These are phyloP conservation scores for Cybosia mesomella DNA, from an alignment of 2,888 invertebrate genomes.

Conservation along the genomic window DNA sequence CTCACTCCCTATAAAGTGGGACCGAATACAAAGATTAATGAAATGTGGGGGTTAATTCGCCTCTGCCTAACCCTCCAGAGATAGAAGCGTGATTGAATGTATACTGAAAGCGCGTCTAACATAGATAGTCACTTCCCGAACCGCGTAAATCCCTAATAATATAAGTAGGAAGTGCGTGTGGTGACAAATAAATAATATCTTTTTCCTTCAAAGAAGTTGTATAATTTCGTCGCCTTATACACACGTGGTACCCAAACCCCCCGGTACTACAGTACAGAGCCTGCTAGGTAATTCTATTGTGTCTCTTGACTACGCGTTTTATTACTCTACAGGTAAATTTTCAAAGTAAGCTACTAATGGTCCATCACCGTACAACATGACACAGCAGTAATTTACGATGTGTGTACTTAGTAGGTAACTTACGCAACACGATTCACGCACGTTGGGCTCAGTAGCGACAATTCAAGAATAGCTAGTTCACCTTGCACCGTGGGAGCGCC, in stretches of 20 bases:
- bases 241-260: too few relatives aligned
- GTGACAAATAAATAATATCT: too few relatives aligned
- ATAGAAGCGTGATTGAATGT: too few relatives aligned
- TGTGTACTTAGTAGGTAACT: slow-evolving; percentile 37
- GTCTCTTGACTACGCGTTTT: not conserved
- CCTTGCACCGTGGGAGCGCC: slow-evolving; percentile 81
- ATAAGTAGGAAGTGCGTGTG: too few relatives aligned
- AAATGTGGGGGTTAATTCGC: too few relatives aligned
- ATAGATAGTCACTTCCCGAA: not conserved
- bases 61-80: too few relatives aligned
- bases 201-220: too few relatives aligned
- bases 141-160: too few relatives aligned
- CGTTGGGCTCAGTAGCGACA: slow-evolving; percentile 60
- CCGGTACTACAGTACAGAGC: not conserved
- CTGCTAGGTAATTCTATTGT: not conserved
- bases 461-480: slow-evolving; percentile 79
- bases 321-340: not conserved
- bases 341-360: not conserved
- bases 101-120: too few relatives aligned
- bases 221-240: too few relatives aligned
- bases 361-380: slow-evolving; percentile 1
- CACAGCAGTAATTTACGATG: slow-evolving; percentile 29
- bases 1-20: too few relatives aligned
- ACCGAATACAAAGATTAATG: too few relatives aligned
- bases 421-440: slow-evolving; percentile 65